Percentiles rank a stretch among this genome's conserved stretches.
These are phyloP conservation scores for Psilopsiagon aymara DNA, from an alignment of 2,113 vertebrate genomes.

Conservation along the genomic window DNA sequence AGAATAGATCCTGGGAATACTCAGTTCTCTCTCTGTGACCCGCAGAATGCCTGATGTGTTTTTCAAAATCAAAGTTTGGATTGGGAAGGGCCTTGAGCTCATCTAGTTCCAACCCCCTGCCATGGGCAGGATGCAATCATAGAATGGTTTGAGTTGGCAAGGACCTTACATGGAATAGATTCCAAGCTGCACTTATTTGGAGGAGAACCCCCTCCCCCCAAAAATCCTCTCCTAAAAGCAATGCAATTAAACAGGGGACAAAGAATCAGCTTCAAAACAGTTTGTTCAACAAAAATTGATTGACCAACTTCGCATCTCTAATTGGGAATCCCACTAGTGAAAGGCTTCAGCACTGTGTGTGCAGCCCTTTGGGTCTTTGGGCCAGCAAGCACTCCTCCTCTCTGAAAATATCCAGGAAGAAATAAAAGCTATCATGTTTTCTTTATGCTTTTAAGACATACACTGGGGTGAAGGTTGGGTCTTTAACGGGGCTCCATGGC, in stretches of 20 bases:
- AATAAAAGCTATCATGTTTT: background rate
- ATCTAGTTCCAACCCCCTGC: background rate
- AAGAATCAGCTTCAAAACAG: background rate
- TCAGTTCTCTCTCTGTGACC: background rate
- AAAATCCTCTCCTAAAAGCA: background rate
- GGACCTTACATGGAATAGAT: conserved; percentile 1
- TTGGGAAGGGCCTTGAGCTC: background rate
- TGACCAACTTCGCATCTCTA: background rate
- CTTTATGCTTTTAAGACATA: background rate
- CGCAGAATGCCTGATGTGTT: background rate
- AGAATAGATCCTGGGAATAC: background rate
- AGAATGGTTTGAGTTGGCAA: background rate
- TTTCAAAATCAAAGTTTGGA: background rate
- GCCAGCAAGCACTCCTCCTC: background rate
- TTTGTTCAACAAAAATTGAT: background rate
- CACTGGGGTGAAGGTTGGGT: background rate
- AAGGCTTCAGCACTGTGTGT: background rate
- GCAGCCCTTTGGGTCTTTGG: background rate
- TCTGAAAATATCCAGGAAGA: background rate
- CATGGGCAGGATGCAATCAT: background rate
- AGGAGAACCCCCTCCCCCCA: background rate
- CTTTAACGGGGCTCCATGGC: background rate
- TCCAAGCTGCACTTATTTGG: background rate
- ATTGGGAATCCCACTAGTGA: background rate
- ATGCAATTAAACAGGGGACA: background rate